These are phyloP conservation scores for Pseudomyrmex gracilis DNA, from an alignment of 1,140 invertebrate species.

Conservation along the genomic window DNA sequence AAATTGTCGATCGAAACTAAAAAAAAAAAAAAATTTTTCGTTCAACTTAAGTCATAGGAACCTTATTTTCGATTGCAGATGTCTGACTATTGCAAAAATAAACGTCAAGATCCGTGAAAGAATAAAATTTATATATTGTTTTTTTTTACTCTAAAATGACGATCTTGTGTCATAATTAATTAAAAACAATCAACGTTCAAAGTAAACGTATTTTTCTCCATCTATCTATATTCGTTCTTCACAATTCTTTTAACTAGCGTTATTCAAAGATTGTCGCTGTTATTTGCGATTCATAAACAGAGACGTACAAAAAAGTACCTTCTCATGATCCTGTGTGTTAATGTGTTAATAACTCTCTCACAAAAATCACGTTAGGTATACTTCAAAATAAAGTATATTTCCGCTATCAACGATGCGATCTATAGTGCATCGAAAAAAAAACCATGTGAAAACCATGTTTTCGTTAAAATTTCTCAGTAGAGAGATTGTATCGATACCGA, in stretches of 20 bases:
- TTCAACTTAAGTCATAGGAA: conserved; percentile 9
- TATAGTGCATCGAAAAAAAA: conserved; percentile 16
- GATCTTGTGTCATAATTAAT: background rate
- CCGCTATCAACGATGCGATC: conserved; percentile 7
- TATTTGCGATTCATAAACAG: conserved; percentile 16
- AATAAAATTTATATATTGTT: too few species aligned
- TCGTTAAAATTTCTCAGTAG: conserved; percentile 19
- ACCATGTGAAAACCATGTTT: background rate
- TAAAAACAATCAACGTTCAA: conserved; percentile 31
- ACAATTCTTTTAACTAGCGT: background rate
- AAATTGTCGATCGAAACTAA: conserved; percentile 14
- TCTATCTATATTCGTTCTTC: background rate
- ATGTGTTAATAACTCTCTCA: background rate
- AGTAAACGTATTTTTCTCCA: conserved; percentile 14
- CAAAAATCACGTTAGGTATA: background rate
- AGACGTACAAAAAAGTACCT: conserved; percentile 4
- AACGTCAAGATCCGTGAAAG: background rate
- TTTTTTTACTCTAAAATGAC: background rate
- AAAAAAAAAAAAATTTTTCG: background rate
- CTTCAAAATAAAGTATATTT: conserved; percentile 28
- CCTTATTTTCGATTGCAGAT: background rate
- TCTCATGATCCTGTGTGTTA: background rate
- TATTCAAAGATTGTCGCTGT: conserved; percentile 29
- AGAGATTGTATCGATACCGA: conserved; percentile 17
- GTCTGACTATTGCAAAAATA: background rate